Conservation (phyloP, 2,113 vertebrate genomes). For the Eira barbara region DNA sequence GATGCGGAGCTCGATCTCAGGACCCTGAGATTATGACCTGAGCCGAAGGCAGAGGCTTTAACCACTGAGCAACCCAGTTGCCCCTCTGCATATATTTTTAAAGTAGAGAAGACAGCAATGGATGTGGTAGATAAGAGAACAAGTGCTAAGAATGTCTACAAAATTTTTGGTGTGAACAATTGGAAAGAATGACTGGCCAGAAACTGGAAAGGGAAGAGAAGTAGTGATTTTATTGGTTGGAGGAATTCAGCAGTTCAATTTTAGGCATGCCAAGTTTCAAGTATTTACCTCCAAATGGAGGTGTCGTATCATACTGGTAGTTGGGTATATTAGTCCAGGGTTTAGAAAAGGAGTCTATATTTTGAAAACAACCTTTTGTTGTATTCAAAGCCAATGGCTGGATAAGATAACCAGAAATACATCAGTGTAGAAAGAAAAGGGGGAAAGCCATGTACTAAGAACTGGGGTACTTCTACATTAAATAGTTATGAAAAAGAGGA, state of each 20-base stretch:
- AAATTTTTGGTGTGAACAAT: not conserved
- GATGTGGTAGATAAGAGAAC: not conserved
- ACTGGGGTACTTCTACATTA: too few species aligned
- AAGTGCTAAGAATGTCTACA: not conserved
- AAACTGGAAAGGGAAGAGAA: not conserved
- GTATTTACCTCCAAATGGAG: not conserved
- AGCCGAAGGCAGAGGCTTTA: too few species aligned
- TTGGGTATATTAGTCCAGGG: not conserved
- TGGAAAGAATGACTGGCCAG: not conserved
- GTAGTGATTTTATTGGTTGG: not conserved
- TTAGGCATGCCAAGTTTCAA: not conserved
- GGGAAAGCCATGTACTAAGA: rapidly evolving
- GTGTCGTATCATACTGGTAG: too few species aligned
- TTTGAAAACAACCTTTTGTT: not conserved
- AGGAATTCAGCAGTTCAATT: not conserved
- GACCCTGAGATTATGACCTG: too few species aligned
- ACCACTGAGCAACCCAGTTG: too few species aligned
- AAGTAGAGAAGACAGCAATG: not conserved
- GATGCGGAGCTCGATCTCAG: too few species aligned
- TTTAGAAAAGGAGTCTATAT: not conserved
- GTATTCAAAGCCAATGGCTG: not conserved
- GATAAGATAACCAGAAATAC: not conserved
- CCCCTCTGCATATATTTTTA: not conserved
- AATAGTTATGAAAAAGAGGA: not conserved
- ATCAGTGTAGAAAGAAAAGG: not conserved